Conservation (phyloP, 2,888 invertebrate genomes). For the Melanostoma mellinum region DNA sequence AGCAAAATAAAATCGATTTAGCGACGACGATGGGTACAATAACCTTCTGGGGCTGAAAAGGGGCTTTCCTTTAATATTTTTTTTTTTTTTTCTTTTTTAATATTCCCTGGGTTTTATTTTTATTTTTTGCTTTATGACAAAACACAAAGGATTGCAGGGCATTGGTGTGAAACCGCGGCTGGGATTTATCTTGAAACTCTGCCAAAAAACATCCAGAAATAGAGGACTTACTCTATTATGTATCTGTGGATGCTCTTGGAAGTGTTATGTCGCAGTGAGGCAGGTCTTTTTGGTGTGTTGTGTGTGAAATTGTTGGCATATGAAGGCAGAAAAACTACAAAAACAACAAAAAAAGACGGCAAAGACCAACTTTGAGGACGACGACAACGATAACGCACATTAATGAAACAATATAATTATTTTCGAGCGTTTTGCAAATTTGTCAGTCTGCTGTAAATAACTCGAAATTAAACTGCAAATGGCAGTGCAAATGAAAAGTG, state of each 20-base stretch:
- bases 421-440: slow-evolving; percentile 68
- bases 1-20: slow-evolving; percentile 59
- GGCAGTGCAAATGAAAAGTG: slow-evolving; percentile 55
- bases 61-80: background rate
- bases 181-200: slow-evolving; percentile 69
- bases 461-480: slow-evolving; percentile 58
- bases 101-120: background rate
- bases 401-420: slow-evolving; percentile 71
- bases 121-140: slow-evolving; percentile 31
- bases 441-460: slow-evolving; percentile 69
- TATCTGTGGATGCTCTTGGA: background rate
- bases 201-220: slow-evolving; percentile 66
- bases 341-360: background rate
- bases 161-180: slow-evolving; percentile 63
- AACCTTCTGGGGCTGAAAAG: slow-evolving; percentile 27
- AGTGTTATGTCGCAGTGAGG: background rate
- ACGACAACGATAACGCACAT: slow-evolving; percentile 37
- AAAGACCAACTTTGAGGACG: slow-evolving; percentile 25
- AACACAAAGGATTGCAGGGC: slow-evolving; percentile 57
- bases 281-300: slow-evolving; percentile 6
- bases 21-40: slow-evolving; percentile 40
- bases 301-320: slow-evolving; percentile 17
- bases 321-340: slow-evolving; percentile 9
- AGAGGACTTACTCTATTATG: slow-evolving; percentile 37
- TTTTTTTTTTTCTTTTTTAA: slow-evolving; percentile 24